A percentile compares a stretch with the other conserved stretches of the same genome.
These are phyloP conservation scores for Microchrysa polita DNA, from an alignment of 2,888 invertebrate genomes.

Conservation along the genomic window DNA sequence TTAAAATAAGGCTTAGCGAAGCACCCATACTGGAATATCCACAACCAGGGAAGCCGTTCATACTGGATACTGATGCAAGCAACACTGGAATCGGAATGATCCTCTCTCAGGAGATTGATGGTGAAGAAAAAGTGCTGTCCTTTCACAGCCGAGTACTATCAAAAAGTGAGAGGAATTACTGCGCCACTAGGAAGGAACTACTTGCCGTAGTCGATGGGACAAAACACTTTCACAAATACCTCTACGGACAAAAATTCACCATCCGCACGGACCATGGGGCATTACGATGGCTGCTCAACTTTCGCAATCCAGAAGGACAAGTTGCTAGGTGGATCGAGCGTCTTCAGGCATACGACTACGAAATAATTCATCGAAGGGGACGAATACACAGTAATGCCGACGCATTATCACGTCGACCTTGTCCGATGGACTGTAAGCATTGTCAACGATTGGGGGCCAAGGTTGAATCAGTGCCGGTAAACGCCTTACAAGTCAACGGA, in stretches of 20 bases:
- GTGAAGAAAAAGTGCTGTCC: conserved; percentile 51
- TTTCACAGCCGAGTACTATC: too few species aligned
- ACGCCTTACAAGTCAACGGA: too few species aligned
- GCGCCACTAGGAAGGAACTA: background rate
- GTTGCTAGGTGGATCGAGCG: background rate
- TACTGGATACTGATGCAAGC: conserved; percentile 23
- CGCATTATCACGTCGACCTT: background rate
- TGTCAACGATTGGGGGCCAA: too few species aligned
- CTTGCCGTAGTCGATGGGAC: conserved; percentile 51
- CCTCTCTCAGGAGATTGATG: conserved; percentile 29
- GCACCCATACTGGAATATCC: conserved; percentile 18
- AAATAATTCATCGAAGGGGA: background rate
- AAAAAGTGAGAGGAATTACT: conserved; percentile 48
- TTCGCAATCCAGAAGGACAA: background rate
- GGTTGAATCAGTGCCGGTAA: too few species aligned
- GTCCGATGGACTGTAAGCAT: background rate
- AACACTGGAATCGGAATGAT: conserved; percentile 25
- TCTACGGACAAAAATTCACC: conserved; percentile 55
- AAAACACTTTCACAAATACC: conserved; percentile 55
- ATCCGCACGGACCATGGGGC: conserved; percentile 52
- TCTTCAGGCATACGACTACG: background rate
- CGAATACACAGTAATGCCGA: background rate
- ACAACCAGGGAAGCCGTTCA: background rate
- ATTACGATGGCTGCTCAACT: background rate
- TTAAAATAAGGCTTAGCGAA: background rate